A percentile compares a stretch with the other conserved stretches of the same genome.
Conservation (phyloP, 2,113 vertebrate species). For the Pitta sordida region DNA sequence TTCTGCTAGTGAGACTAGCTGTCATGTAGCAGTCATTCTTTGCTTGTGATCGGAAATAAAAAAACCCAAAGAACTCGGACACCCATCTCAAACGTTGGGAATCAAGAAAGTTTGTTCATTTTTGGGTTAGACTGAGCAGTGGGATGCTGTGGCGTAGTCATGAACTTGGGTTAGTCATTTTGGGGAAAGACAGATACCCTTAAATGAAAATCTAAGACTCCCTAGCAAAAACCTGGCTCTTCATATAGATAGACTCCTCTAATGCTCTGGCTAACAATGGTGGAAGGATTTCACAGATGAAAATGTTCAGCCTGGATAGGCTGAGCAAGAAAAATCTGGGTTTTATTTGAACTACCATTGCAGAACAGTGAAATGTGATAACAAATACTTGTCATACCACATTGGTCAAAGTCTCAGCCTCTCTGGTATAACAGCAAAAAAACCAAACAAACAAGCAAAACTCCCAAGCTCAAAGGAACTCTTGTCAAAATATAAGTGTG, state of each 20-base stretch:
- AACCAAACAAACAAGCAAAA: neutral
- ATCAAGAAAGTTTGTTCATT: neutral
- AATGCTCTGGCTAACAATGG: neutral
- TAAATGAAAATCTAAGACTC: neutral
- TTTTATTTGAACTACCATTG: constrained; percentile 3
- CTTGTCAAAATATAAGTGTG: neutral
- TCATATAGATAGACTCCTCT: neutral
- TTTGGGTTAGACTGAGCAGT: neutral
- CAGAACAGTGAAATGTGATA: neutral
- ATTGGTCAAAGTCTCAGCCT: neutral
- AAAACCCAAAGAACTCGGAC: neutral
- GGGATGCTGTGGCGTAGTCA: neutral
- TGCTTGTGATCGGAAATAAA: constrained; percentile 17
- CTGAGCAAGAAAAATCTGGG: neutral
- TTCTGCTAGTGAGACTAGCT: constrained; percentile 32
- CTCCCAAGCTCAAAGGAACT: neutral
- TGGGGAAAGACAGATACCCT: neutral
- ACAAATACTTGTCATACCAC: constrained; percentile 12
- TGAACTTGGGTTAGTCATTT: neutral
- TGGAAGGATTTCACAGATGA: neutral
- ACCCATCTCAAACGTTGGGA: neutral
- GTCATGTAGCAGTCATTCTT: constrained; percentile 42
- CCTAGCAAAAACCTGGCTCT: neutral
- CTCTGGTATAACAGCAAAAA: neutral
- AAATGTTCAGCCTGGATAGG: neutral